phyloP scores from a whole-genome alignment of 1,140 invertebrate genomes.

The Aplysia californica region DNA sequence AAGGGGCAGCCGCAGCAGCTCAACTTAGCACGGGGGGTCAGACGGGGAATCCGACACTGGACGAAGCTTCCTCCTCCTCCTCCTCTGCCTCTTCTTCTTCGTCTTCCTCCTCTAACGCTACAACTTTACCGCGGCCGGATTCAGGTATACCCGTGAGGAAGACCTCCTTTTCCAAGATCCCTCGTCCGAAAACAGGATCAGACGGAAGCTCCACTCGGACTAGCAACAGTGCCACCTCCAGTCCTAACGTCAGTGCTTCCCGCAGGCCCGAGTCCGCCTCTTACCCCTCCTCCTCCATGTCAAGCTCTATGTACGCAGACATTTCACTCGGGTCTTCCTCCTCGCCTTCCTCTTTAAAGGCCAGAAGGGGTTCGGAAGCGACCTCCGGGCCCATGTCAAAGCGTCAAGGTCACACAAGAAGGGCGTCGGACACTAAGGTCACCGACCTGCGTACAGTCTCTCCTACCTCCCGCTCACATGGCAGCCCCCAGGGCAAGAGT shows the following conservation, averaged over 20 bases:
- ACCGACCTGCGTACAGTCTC: constrained; percentile 2
- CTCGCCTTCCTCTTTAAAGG: background rate
- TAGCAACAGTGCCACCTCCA: background rate
- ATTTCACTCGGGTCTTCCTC: constrained; percentile 10
- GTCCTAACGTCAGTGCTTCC: too few species aligned
- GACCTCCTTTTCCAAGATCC: constrained; percentile 23
- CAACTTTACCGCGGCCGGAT: too few species aligned
- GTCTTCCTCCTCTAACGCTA: too few species aligned
- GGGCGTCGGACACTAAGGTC: constrained; percentile 16
- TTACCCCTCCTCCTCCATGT: constrained; percentile 2
- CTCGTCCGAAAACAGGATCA: constrained; percentile 7
- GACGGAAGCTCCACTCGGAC: background rate
- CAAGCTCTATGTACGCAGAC: constrained; percentile 6
- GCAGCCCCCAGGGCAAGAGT: background rate
- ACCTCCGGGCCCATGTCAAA: background rate
- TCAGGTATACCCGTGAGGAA: background rate
- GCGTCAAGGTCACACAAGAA: background rate
- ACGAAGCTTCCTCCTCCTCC: too few species aligned
- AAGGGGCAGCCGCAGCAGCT: too few species aligned
- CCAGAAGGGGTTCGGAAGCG: constrained; percentile 12
- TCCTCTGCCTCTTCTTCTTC: too few species aligned
- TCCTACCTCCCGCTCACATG: background rate
- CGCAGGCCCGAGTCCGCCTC: background rate
- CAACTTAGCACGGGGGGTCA: too few species aligned
- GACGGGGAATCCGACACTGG: too few species aligned